Percentiles rank a stretch among this genome's conserved stretches.
These are phyloP conservation scores for Heteromormyrus szaboi DNA, from an alignment of 2,797 vertebrate genomes.

Conservation along the genomic window DNA sequence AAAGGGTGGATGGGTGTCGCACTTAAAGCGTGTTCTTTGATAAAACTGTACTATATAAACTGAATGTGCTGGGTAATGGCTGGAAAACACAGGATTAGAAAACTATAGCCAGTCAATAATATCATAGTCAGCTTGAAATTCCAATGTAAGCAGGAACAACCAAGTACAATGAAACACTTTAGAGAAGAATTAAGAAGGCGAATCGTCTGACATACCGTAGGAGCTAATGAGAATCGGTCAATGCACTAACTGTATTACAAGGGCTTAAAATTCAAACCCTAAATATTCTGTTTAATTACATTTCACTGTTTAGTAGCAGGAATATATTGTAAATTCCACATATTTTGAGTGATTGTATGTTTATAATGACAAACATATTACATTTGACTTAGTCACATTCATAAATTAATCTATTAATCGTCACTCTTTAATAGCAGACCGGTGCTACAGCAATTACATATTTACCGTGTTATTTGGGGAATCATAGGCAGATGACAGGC, in stretches of 20 bases:
- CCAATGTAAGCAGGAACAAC: neutral
- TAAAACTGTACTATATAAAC: constrained; percentile 24
- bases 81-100: constrained; percentile 32
- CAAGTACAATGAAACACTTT: neutral
- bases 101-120: constrained; percentile 26
- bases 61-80: constrained; percentile 37
- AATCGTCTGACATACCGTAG: neutral
- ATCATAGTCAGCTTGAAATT: constrained; percentile 22
- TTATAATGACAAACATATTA: neutral
- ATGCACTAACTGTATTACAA: neutral
- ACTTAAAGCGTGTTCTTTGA: constrained; percentile 25
- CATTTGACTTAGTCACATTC: neutral
- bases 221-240: neutral
- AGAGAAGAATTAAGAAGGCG: neutral
- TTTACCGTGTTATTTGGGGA: neutral
- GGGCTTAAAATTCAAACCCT: neutral
- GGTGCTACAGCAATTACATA: neutral
- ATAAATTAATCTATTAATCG: neutral
- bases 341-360: neutral
- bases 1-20: neutral
- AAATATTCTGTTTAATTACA: constrained; percentile 8
- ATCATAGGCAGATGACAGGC: neutral
- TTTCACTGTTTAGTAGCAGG: neutral
- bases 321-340: neutral
- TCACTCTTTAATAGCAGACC: neutral